Percentiles rank a stretch among this genome's conserved stretches.
Conservation (phyloP, 2,113 vertebrate species). For the Eolophus roseicapilla region DNA sequence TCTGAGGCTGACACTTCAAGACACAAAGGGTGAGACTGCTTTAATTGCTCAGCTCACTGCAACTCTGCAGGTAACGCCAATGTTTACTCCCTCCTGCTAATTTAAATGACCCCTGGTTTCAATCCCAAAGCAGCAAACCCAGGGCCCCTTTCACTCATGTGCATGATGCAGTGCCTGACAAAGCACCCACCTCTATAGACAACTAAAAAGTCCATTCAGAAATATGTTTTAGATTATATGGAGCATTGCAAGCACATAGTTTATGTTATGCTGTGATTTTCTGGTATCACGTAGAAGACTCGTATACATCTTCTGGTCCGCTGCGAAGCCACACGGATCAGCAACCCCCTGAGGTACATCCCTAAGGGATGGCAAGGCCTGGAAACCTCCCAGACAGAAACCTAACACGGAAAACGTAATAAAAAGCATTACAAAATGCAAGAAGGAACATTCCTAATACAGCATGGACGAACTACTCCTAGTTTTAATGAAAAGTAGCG, state of each 20-base stretch:
- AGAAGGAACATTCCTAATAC: neutral
- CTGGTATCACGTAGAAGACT: neutral
- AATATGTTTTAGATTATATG: neutral
- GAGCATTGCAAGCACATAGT: neutral
- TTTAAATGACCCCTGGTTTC: neutral
- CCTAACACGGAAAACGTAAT: neutral
- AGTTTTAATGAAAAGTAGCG: neutral
- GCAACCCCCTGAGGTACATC: neutral
- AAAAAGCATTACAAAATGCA: neutral
- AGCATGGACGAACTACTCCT: neutral
- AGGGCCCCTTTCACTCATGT: too few relatives aligned
- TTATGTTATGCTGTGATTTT: neutral
- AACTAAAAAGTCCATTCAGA: neutral
- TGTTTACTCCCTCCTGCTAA: neutral
- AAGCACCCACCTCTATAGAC: neutral
- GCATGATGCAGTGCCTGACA: neutral
- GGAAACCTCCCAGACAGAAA: neutral
- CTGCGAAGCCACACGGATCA: neutral
- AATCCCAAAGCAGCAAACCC: neutral
- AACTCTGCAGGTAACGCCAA: accelerated
- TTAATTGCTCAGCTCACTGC: neutral
- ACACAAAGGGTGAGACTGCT: neutral
- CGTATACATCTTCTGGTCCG: neutral
- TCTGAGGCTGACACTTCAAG: neutral
- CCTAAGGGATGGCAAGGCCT: neutral